Percentiles rank a stretch among this genome's conserved stretches.
These are phyloP conservation scores for Proales similis DNA, from an alignment of 1,140 invertebrate genomes.

Conservation along the genomic window DNA sequence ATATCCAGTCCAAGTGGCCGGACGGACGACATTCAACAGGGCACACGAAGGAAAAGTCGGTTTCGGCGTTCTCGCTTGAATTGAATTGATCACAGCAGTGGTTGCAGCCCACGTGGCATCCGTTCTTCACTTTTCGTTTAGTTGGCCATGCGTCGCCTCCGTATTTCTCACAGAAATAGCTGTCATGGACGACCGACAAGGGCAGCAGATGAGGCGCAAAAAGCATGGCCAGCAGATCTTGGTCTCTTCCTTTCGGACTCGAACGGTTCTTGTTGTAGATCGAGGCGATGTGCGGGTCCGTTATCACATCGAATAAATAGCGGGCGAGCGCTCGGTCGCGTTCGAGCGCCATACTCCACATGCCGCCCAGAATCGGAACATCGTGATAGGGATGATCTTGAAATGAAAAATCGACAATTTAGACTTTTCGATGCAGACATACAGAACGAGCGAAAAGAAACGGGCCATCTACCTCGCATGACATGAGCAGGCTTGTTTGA, in stretches of 20 bases:
- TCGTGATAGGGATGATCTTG: conserved; percentile 35
- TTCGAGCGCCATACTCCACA: neutral
- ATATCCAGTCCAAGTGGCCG: conserved; percentile 18
- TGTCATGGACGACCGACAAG: conserved; percentile 4
- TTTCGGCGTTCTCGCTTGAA: neutral
- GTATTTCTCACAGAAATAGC: conserved; percentile 25
- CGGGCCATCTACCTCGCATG: conserved; percentile 12
- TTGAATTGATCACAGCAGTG: neutral
- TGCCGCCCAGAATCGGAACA: conserved; percentile 29
- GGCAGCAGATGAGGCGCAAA: neutral
- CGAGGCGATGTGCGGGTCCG: neutral
- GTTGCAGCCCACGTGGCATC: conserved; percentile 15
- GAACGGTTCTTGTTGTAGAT: conserved; percentile 22
- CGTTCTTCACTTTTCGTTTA: neutral
- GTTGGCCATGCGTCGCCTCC: conserved; percentile 8
- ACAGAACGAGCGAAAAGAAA: neutral
- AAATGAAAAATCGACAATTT: too few species aligned
- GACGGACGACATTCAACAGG: conserved; percentile 21
- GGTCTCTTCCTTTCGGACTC: too few species aligned
- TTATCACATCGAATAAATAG: neutral
- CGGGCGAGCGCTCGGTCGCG: neutral
- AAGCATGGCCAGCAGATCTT: conserved; percentile 17
- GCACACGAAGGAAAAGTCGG: too few species aligned
- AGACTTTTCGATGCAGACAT: too few species aligned
- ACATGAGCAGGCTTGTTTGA: conserved; percentile 7